Base-by-base conservation (phyloP, 2,113 vertebrate species). In the Rhipidura dahli region DNA sequence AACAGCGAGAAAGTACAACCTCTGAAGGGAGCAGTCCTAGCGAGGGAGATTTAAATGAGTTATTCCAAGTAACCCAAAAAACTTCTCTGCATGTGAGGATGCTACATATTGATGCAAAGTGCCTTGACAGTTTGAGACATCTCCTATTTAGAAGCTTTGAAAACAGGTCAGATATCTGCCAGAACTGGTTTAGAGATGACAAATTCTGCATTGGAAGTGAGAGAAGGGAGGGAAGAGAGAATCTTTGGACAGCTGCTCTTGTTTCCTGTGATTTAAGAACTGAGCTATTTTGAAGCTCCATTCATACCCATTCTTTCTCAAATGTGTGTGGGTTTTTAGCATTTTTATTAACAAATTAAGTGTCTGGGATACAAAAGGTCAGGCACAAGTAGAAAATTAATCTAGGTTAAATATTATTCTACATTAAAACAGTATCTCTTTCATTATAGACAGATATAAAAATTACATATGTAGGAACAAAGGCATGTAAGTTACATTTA, bases 231-330 rank as follows among this genome's bases (percentile, higher is more conserved):
- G 13, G 35, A 76, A 80, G n/a, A 86, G 9, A n/a, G 76, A 69
- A 49, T 9, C 5, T 86, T 40, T 83, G 53, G n/a, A 40, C 1
- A 12, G 72, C 49, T 69, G 7, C 26, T 60, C 6, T 92, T 93
- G 15, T 63, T 69, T 77, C 31, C 20, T 72, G 27, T 61, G 20
- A 33, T 9, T 83, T 61, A 53, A 93, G 65, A 90, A 27, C 26
- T 13, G 35, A 79, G 15, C 3, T 15, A 23, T 47, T 27, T 10
- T 33, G 40, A 90, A 75, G 20, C 23, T 69, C 15, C 0, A 0
- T 80, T 93, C n/a, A 20, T 80, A 76, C 15, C 15, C 19, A 4
- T 86, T 65, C 24, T 60, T 82, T 82, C 9, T 89, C 19, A 56
- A 69, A 9, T 51, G 4, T 56, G 16, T 64, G 15, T 14, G 7